These are phyloP conservation scores for Clarias magur DNA, from an alignment of 2,113 vertebrate genomes.

Conservation along the genomic window DNA sequence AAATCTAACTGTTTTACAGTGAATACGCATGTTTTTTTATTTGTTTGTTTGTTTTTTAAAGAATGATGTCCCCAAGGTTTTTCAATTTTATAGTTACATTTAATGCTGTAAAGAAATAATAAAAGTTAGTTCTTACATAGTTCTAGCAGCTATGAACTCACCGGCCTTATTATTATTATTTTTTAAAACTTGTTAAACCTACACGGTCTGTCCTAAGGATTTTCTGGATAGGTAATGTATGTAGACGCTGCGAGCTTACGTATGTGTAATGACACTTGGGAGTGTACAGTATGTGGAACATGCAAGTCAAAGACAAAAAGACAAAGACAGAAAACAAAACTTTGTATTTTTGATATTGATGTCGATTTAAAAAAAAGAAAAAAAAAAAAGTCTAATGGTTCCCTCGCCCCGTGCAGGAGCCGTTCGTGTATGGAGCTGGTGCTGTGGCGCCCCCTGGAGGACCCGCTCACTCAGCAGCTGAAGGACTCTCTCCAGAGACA, in stretches of 20 bases:
- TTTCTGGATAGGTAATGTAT: background rate
- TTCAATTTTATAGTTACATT: no score
- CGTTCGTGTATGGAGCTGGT: constrained; percentile 81
- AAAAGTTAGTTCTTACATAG: no score
- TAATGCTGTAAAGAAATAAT: no score
- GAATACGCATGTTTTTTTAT: no score
- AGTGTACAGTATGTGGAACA: background rate
- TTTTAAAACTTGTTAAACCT: background rate
- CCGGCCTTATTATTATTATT: no score
- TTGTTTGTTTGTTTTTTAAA: no score
- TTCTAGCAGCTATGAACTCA: no score
- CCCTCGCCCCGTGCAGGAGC: constrained; percentile 60
- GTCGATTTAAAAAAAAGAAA: background rate
- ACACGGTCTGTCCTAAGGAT: background rate
- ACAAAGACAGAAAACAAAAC: background rate
- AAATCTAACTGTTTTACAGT: no score
- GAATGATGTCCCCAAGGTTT: no score
- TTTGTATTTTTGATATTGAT: no score
- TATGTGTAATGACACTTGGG: background rate
- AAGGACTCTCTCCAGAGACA: constrained; percentile 69
- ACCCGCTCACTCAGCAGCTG: constrained; percentile 69
- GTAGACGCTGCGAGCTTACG: background rate
- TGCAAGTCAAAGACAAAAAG: background rate
- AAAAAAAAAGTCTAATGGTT: background rate
- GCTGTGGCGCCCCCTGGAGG: constrained; percentile 76